Base-by-base conservation (phyloP, 2,113 vertebrate species). In the Centropristis striata region DNA sequence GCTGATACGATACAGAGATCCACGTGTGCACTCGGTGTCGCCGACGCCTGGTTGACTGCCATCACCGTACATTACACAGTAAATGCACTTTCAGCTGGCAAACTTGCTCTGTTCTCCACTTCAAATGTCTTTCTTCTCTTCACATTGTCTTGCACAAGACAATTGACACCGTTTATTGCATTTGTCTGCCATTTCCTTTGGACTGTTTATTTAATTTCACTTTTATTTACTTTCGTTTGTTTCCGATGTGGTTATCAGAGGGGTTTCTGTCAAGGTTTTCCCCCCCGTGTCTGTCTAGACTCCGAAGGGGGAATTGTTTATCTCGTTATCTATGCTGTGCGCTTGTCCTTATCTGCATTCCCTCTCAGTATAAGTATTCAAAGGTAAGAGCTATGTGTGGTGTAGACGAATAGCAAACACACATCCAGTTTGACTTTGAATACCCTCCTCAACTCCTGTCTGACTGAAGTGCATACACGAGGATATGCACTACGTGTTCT, bases 81-180 rank as follows among this genome's bases (percentile, higher is more conserved):
- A 93, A 93, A 92, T 55, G 91, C 91, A 86, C 83, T 92, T 95
- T 95, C 90, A 93, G 87, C 83, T 76, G 85, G 91, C 88, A 88
- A 91, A 84, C 83, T 69, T 60, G 54, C 51, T 78, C 73, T 75
- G 75, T 84, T 73, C 60, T 80, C 50, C 51, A 72, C 80, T 60
- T 84, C 71, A 60, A 80, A 74, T 81, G 85, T 92, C 77, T 71
- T 60, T 75, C 49, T 76, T 73, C 61, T 87, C 75, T 76, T 86
- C 73, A 66, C 75, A 27, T 75, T 66, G 76, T 90, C 85, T 86
- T 77, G 87, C 85, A 75, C 75, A 86, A 83, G 84, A 85, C 81
- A 81, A 71, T 67, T 87, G 85, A 88, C 65, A 0, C 14, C 2
- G 75, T 91, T 87, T 86, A 83, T 86, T 88, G 88, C 92, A 88